Evolutionary conservation across 92 coral and sea anemone genomes (phyloP).

Genomic region (Palythoa grandiflora): DNA sequence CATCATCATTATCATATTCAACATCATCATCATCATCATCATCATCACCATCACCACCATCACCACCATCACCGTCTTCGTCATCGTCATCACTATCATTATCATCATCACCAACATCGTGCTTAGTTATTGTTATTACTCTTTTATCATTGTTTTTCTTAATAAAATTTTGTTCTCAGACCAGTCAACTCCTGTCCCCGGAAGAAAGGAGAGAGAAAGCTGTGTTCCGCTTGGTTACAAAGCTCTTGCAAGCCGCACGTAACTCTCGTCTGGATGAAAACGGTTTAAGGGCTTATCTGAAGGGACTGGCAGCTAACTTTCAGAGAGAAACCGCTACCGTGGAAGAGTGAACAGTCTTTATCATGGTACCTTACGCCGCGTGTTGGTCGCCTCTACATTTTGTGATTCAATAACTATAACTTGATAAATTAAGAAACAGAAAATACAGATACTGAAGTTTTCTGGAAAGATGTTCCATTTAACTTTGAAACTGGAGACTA

Average conservation of each 20-base stretch:
- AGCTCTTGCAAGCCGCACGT: slow-evolving; percentile 91
- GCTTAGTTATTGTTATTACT: background rate
- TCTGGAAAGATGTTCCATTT: no score
- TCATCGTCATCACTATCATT: background rate
- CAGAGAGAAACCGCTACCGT: slow-evolving; percentile 69
- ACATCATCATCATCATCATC: background rate
- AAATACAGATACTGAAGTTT: no score
- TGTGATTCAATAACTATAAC: background rate
- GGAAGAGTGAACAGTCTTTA: slow-evolving; percentile 60
- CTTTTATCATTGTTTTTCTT: background rate
- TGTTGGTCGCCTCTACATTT: background rate
- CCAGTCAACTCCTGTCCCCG: slow-evolving; percentile 70
- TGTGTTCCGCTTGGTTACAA: slow-evolving; percentile 87
- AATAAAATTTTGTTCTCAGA: slow-evolving; percentile 23
- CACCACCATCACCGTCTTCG: no score
- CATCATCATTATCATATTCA: background rate
- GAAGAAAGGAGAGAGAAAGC: slow-evolving; percentile 89
- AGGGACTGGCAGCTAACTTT: slow-evolving; percentile 85
- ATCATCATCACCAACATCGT: background rate
- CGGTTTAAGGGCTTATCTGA: slow-evolving; percentile 81
- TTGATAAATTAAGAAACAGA: background rate
- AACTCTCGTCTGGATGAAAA: slow-evolving; percentile 91
- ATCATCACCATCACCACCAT: background rate
- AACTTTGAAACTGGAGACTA: no score
- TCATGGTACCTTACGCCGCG: background rate